phyloP scores from a whole-genome alignment of 1,140 invertebrate species.

The Saccostrea echinata region DNA sequence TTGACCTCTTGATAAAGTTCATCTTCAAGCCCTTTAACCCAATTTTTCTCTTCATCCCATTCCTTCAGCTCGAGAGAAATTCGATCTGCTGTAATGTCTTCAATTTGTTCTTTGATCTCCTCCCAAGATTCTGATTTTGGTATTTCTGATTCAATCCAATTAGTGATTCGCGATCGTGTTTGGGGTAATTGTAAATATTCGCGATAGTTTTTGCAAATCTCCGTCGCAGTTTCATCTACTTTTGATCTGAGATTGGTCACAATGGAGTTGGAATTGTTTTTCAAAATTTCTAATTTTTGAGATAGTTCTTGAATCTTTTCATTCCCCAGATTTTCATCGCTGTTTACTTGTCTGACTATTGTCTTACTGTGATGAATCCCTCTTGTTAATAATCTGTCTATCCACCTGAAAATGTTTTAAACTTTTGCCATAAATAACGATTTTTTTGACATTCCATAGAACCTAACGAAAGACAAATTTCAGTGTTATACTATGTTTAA shows the following conservation, averaged over 20 bases:
- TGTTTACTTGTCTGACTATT: slow-evolving; percentile 58
- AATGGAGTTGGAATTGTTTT: slow-evolving; percentile 54
- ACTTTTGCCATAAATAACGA: not conserved
- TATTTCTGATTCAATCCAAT: slow-evolving; percentile 40
- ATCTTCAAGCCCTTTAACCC: slow-evolving; percentile 21
- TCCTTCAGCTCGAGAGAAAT: slow-evolving; percentile 47
- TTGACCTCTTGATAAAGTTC: slow-evolving; percentile 38
- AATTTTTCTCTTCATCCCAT: slow-evolving; percentile 48
- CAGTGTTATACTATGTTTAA: too few species aligned
- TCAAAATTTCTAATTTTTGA: slow-evolving; percentile 60
- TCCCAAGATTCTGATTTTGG: slow-evolving; percentile 19
- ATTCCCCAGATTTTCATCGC: slow-evolving; percentile 59
- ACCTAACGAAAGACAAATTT: too few species aligned
- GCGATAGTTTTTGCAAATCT: slow-evolving; percentile 43
- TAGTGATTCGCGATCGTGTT: slow-evolving; percentile 20
- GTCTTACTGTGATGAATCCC: slow-evolving; percentile 61
- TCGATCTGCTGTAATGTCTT: slow-evolving; percentile 17
- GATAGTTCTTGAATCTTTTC: slow-evolving; percentile 54
- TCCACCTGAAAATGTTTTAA: slow-evolving; percentile 63
- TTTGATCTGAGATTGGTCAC: slow-evolving; percentile 42
- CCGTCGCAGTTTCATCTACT: slow-evolving; percentile 48
- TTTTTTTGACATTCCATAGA: too few species aligned
- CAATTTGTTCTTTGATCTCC: slow-evolving; percentile 38
- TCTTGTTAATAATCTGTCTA: slow-evolving; percentile 62
- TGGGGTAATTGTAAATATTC: slow-evolving; percentile 27